Percentiles rank a stretch among this genome's conserved stretches.
Evolutionary conservation across 1,140 invertebrate genomes (phyloP).

Genomic region (Oppia nitens): DNA sequence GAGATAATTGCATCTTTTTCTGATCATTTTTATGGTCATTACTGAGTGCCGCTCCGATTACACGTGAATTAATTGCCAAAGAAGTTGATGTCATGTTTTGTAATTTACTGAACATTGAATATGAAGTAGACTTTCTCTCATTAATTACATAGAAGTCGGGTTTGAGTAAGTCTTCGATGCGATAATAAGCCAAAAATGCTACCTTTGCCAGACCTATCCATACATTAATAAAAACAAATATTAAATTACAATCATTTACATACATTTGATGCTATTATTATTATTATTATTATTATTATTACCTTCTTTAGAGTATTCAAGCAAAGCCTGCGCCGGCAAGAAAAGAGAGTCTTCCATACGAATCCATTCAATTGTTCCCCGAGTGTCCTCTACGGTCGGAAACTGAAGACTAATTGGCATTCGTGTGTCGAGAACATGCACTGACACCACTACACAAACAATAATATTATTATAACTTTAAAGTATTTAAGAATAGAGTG

Average conservation of each 20-base stretch:
- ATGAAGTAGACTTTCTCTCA: background rate
- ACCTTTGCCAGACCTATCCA: constrained; percentile 19
- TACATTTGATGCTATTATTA: background rate
- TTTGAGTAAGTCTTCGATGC: constrained; percentile 18
- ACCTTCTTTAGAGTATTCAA: constrained; percentile 27
- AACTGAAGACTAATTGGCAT: constrained; percentile 14
- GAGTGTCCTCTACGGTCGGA: constrained; percentile 13
- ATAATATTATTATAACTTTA: background rate
- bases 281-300: constrained; percentile 28
- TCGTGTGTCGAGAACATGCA: constrained; percentile 16
- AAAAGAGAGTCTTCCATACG: constrained; percentile 19
- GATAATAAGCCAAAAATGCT: constrained; percentile 19
- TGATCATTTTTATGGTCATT: background rate
- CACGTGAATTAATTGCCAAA: constrained; percentile 9
- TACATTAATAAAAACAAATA: background rate
- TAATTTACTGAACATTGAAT: background rate
- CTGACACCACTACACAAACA: constrained; percentile 16
- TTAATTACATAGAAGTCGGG: constrained; percentile 8
- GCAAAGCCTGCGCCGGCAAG: constrained; percentile 19
- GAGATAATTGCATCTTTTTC: background rate
- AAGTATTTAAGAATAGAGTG: constrained; percentile 1
- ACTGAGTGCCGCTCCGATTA: constrained; percentile 8
- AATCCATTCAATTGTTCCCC: constrained; percentile 15
- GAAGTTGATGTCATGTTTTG: background rate
- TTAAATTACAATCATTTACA: background rate